Conservation (phyloP, 2,797 vertebrate species). For the Myotis daubentonii region DNA sequence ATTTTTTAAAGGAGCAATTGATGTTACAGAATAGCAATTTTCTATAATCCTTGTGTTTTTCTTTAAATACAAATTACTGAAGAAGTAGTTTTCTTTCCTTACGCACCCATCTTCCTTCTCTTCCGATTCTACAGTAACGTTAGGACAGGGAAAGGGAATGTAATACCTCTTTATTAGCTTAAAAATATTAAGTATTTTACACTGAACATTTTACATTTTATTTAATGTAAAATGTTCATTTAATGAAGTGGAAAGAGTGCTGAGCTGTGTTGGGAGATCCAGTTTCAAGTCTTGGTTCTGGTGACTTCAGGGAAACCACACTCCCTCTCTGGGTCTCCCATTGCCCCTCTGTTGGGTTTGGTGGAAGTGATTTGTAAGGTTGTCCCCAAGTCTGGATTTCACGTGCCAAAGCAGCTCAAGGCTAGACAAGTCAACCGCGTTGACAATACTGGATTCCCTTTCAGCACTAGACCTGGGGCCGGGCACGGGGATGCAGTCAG, state of each 20-base stretch:
- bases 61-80: constrained; percentile 44
- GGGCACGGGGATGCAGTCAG: not conserved
- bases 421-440: not conserved
- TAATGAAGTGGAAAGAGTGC: not conserved
- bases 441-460: not conserved
- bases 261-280: not conserved
- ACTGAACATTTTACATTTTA: not conserved
- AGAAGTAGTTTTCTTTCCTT: constrained; percentile 45
- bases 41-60: constrained; percentile 57
- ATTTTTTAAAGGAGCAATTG: constrained; percentile 59
- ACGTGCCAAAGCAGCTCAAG: not conserved
- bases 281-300: not conserved
- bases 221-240: constrained; percentile 27
- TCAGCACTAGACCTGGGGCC: not conserved
- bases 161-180: not conserved
- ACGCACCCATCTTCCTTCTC: not conserved
- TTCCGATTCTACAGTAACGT: not conserved
- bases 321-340: not conserved
- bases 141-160: not conserved
- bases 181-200: constrained; percentile 8
- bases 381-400: not conserved
- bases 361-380: not conserved
- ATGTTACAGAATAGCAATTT: constrained; percentile 12
- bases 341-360: not conserved
- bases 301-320: not conserved